Evolutionary conservation across 2,113 vertebrate genomes (phyloP), one percentile per base, ranked within the genome.

Genomic region (Bufo gargarizans): DNA sequence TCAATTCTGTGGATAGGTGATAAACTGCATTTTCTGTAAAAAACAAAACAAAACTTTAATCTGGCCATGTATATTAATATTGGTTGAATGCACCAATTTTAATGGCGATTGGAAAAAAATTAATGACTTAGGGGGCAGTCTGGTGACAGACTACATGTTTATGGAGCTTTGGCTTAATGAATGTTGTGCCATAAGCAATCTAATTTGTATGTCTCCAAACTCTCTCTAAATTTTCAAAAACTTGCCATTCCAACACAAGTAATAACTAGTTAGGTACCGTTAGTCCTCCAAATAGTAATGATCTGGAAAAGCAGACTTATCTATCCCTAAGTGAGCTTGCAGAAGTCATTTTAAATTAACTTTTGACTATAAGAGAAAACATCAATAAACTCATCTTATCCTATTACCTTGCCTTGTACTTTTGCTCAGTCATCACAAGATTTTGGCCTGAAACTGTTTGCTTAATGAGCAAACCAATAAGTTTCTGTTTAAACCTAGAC

Each of bases 391-490:
- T 74, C 43, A 49, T 74, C 71, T 47, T 47, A 45, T 74, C 11
- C 71, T 74, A 47, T 74, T 3, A 19, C 71, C 71, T 74, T 47
- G n/a, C 49, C 43, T 74, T 47, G 10, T 72, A 9, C 6, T 50
- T 76, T 76, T 76, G 45, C 72, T 20, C 47, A 76, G 16, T 76
- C 72, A 50, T 76, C 72, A 76, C 72, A 76, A 17, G 17, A 74
- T 20, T 76, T 76, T 50, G 47, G 47, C 17, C 33, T 76, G 16
- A 76, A 50, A 76, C 8, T 20, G 72, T 76, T 17, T 10, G 5
- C 47, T 50, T 76, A 76, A 76, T 50, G 72, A 76, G 72, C 72
- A 76, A 76, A 50, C 72, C 47, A 76, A 50, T 76, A 76, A 10
- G 9, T 49, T 47, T 76, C 72, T 20, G 72, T 76, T 76, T 20